Base-by-base conservation (phyloP, 2,113 vertebrate genomes). In the Oreocharis arfaki region DNA sequence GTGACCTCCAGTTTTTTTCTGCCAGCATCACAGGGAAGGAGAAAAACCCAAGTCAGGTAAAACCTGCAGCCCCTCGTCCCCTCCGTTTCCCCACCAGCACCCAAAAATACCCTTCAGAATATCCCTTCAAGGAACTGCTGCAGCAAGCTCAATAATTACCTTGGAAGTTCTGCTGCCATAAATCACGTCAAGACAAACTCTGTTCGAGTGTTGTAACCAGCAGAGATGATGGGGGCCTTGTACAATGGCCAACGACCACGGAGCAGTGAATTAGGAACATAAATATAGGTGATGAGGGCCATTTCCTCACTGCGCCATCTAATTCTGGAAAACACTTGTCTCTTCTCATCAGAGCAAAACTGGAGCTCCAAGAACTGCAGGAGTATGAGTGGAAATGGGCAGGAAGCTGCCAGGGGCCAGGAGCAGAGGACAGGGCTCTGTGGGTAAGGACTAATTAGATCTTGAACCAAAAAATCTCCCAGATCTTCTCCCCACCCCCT, bases 121-220 rank as follows among this genome's bases (percentile, higher is more conserved):
- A 64, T 59, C 64, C 68, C 84, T 49, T 24, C 80, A 93, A 61
- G 75, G 61, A 90, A 28, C 83, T 79, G 77, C 95, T 87, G 88
- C 93, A 82, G 78, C 92, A 81, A 76, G 69, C 89, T 91, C 93
- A 94, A 70, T 90, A 95, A 88, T 92, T 94, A 95, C 90, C 73
- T 69, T 81, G 77, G 64, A 77, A 95, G 76, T 44, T n/a, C 70
- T 42, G 63, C 80, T 5, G 53, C 86, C 84, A 84, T 96, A 83
- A 94, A 95, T 96, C 91, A 94, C 1, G 1, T 16, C 13, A 42
- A 83, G 88, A 85, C 84, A 78, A 94, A 85, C 95, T 59, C 67
- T 53, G 7, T 21, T 53, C 60, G 13, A 92, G 92, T 70, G 79
- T n/a, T 94, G 75, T 30, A 83, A 77, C 5, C 85, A 84, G 55